A percentile compares a stretch with the other conserved stretches of the same genome.
These are phyloP conservation scores for Tinamus guttatus DNA, from an alignment of 2,113 vertebrate genomes.

Conservation along the genomic window DNA sequence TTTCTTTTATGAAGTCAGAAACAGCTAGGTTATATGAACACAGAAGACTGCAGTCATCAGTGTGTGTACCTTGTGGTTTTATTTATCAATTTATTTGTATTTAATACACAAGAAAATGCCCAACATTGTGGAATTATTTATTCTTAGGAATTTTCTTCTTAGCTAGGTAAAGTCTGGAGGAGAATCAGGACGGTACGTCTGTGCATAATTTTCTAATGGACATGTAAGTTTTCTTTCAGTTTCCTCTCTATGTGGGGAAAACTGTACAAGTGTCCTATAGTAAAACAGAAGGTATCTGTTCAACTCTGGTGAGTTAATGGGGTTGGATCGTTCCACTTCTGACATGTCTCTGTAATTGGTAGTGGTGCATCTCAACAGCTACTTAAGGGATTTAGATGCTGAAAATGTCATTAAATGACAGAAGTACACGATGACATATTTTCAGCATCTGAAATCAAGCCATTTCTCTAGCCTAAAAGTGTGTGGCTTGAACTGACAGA, in stretches of 20 bases:
- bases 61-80: background rate
- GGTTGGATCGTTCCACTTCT: constrained; percentile 79
- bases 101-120: background rate
- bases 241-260: constrained; percentile 76
- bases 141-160: background rate
- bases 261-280: constrained; percentile 77
- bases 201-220: constrained; percentile 44
- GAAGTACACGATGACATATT: too few species aligned
- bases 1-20: background rate
- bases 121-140: background rate
- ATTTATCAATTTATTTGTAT: background rate
- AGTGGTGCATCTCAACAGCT: background rate
- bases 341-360: constrained; percentile 43
- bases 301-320: constrained; percentile 73
- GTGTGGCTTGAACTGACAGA: background rate
- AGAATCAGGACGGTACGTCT: background rate
- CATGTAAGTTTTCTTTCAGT: constrained; percentile 63
- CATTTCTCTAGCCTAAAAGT: background rate
- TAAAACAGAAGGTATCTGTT: constrained; percentile 80
- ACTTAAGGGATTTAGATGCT: background rate
- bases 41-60: background rate
- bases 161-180: background rate
- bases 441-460: too few species aligned
- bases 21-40: background rate
- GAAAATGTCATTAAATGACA: too few species aligned